A percentile compares a stretch with the other conserved stretches of the same genome.
Conservation (phyloP, 1,140 invertebrate genomes). For the Antheraea pernyi region DNA sequence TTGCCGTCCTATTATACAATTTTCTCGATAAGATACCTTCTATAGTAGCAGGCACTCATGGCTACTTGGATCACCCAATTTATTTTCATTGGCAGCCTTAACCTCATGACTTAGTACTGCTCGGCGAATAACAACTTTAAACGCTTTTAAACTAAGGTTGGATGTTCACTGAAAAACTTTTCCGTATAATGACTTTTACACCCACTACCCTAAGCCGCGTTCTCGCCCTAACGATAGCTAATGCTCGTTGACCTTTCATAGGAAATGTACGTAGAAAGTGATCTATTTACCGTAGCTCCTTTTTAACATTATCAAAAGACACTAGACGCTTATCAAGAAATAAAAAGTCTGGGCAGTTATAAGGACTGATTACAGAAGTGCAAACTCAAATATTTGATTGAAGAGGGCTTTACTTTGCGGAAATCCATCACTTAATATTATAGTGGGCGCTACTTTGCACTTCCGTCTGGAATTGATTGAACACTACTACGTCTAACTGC, state of each 20-base stretch:
- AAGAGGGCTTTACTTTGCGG: too few species aligned
- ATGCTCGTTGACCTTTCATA: constrained; percentile 15
- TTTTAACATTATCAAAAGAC: too few species aligned
- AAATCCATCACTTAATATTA: too few species aligned
- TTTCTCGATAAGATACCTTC: neutral
- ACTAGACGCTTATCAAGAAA: too few species aligned
- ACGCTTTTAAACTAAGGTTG: neutral
- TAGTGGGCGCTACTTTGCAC: too few species aligned
- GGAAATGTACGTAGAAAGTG: constrained; percentile 7
- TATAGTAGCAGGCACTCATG: constrained; percentile 1
- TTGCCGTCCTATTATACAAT: neutral
- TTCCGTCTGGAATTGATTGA: too few species aligned
- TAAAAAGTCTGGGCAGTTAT: too few species aligned
- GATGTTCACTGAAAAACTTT: neutral
- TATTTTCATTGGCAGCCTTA: constrained; percentile 13
- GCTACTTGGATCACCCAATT: constrained; percentile 14
- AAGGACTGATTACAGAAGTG: too few species aligned
- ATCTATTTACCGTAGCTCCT: too few species aligned
- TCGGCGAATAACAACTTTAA: neutral
- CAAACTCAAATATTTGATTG: too few species aligned
- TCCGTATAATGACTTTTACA: neutral
- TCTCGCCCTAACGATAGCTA: constrained; percentile 1
- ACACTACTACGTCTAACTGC: too few species aligned
- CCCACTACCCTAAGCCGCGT: constrained; percentile 4
- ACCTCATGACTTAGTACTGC: neutral